Conservation (phyloP, 2,797 vertebrate genomes). For the Sternotherus odoratus region DNA sequence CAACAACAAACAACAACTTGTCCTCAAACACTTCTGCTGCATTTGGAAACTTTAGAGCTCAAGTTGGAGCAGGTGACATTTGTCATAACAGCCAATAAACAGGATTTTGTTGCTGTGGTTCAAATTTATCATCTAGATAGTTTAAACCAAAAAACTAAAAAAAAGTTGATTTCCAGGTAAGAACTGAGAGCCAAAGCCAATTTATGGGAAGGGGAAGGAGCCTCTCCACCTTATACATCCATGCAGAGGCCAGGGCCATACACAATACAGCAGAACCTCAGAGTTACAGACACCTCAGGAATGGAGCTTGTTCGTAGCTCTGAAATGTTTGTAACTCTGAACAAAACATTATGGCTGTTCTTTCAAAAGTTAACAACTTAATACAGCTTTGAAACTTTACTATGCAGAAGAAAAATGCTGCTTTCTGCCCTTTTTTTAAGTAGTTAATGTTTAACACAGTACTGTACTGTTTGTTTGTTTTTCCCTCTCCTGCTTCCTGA, state of each 20-base stretch:
- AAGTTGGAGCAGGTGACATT: not conserved
- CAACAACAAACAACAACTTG: not conserved
- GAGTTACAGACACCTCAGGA: too few relatives aligned
- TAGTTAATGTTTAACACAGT: too few relatives aligned
- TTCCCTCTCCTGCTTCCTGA: too few relatives aligned
- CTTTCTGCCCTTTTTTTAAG: too few relatives aligned
- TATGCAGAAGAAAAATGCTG: too few relatives aligned
- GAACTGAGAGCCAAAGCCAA: not conserved
- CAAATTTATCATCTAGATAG: not conserved
- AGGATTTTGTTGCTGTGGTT: too few relatives aligned
- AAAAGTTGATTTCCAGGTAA: not conserved
- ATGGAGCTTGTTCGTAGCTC: too few relatives aligned
- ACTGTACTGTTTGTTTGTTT: too few relatives aligned
- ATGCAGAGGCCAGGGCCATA: not conserved
- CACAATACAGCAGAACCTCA: not conserved
- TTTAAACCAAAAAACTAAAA: not conserved
- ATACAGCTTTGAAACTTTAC: too few relatives aligned
- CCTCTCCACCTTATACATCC: not conserved
- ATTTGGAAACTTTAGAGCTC: not conserved
- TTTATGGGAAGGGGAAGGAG: not conserved
- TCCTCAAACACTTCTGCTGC: not conserved
- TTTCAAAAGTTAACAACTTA: too few relatives aligned
- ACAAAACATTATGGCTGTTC: too few relatives aligned
- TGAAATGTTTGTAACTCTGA: too few relatives aligned
- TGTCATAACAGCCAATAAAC: not conserved